Conservation (phyloP, 2,888 invertebrate genomes). For the Drosophila bunnanda region DNA sequence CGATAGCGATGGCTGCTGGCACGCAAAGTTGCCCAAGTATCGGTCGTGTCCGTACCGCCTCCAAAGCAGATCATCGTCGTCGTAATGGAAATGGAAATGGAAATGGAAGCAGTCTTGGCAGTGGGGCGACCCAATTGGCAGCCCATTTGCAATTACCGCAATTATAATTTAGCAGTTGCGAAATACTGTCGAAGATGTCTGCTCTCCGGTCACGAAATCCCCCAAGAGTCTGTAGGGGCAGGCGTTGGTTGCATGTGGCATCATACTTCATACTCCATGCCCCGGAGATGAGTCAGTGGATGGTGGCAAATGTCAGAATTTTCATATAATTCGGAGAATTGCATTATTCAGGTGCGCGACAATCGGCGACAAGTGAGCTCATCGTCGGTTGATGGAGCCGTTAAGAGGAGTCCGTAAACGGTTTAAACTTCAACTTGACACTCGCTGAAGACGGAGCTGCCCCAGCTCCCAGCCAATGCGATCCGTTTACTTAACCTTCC, state of each 20-base stretch:
- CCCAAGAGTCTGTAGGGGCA: slow-evolving; percentile 40
- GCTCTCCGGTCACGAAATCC: slow-evolving; percentile 50
- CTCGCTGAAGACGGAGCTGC: slow-evolving; percentile 40
- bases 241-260: slow-evolving; percentile 44
- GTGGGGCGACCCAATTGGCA: slow-evolving; percentile 71
- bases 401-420: slow-evolving; percentile 48
- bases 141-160: slow-evolving; percentile 69
- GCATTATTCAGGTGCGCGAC: slow-evolving; percentile 19
- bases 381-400: slow-evolving; percentile 45
- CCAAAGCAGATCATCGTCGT: slow-evolving; percentile 46
- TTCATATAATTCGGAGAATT: slow-evolving; percentile 34
- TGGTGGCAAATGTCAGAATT: slow-evolving; percentile 69
- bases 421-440: slow-evolving; percentile 81
- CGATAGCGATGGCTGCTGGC: slow-evolving; percentile 31
- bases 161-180: slow-evolving; percentile 59
- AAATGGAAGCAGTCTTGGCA: slow-evolving; percentile 43
- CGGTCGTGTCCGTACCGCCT: slow-evolving; percentile 53
- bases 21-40: slow-evolving; percentile 74
- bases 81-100: slow-evolving; percentile 15
- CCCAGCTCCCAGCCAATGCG: neutral
- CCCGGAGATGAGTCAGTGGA: slow-evolving; percentile 49
- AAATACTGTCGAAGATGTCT: slow-evolving; percentile 48
- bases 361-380: slow-evolving; percentile 26
- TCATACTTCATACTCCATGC: slow-evolving; percentile 21
- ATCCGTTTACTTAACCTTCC: slow-evolving; percentile 68